phyloP scores from a whole-genome alignment of 1,140 invertebrate species.

The Homalodisca vitripennis region DNA sequence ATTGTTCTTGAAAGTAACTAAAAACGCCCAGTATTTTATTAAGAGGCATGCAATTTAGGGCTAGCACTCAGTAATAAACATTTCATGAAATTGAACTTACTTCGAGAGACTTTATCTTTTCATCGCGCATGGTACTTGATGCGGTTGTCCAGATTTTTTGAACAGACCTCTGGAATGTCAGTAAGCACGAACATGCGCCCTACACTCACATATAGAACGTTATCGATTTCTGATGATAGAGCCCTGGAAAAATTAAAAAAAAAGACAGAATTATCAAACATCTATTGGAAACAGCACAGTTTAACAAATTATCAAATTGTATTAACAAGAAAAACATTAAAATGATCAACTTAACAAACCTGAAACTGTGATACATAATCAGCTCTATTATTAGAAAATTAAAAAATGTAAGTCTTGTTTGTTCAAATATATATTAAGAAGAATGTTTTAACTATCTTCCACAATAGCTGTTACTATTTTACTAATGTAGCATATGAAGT shows the following conservation, averaged over 20 bases:
- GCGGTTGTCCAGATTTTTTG: slow-evolving; percentile 60
- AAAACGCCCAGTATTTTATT: too few species aligned
- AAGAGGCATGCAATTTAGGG: too few species aligned
- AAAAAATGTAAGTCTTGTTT: background rate
- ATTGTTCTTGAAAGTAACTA: too few species aligned
- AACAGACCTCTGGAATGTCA: slow-evolving; percentile 62
- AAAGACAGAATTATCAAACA: slow-evolving; percentile 30
- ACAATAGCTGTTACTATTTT: too few species aligned
- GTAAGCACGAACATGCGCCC: slow-evolving; percentile 83
- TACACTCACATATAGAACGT: slow-evolving; percentile 77
- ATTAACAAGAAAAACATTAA: background rate
- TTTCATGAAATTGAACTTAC: too few species aligned
- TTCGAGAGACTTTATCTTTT: slow-evolving; percentile 72
- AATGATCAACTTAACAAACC: too few species aligned
- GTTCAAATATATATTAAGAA: too few species aligned
- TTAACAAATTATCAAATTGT: slow-evolving; percentile 7
- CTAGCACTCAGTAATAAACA: too few species aligned
- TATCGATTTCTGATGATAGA: slow-evolving; percentile 60
- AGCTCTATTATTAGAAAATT: background rate
- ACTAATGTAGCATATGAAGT: too few species aligned
- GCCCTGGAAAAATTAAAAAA: slow-evolving; percentile 44
- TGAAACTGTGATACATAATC: too few species aligned
- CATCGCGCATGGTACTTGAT: slow-evolving; percentile 58
- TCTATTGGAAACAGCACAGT: slow-evolving; percentile 14
- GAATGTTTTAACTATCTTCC: too few species aligned